Percentiles rank a stretch among this genome's conserved stretches.
Evolutionary conservation across 2,113 vertebrate species (phyloP).

Genomic region (Anguilla rostrata): DNA sequence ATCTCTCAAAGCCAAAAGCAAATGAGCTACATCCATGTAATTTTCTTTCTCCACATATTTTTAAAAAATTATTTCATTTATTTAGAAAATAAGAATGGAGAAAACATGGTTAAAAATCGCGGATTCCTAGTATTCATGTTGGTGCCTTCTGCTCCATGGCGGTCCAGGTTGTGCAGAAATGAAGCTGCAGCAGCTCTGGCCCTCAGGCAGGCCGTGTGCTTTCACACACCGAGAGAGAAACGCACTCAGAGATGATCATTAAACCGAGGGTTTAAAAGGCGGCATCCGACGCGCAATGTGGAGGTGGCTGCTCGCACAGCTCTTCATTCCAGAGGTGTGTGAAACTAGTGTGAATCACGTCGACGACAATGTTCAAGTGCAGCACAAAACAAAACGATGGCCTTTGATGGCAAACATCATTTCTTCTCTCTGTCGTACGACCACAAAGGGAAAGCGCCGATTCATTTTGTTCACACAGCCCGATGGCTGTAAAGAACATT

Average conservation of each 20-base stretch:
- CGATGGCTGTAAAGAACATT: too few relatives aligned
- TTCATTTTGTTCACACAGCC: too few relatives aligned
- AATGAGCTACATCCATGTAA: neutral
- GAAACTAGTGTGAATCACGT: neutral
- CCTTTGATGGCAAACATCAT: neutral
- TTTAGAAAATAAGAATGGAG: neutral
- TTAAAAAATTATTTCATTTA: neutral
- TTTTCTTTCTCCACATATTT: too few relatives aligned
- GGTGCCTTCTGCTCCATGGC: neutral
- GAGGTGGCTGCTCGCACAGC: conserved; percentile 8
- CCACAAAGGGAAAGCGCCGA: too few relatives aligned
- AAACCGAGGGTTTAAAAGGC: conserved; percentile 17
- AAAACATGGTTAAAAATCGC: neutral
- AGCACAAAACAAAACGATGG: neutral
- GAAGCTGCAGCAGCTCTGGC: neutral
- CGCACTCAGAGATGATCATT: conserved; percentile 19
- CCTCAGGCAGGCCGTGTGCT: conserved; percentile 16
- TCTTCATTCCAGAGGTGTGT: neutral
- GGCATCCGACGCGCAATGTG: neutral
- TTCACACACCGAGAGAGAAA: conserved; percentile 12
- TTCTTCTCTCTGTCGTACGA: too few relatives aligned
- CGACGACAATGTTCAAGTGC: neutral
- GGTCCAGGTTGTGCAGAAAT: neutral
- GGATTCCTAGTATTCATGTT: neutral
- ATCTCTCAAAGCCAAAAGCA: neutral